Percentiles rank a stretch among this genome's conserved stretches.
These are phyloP conservation scores for Agrochola macilenta DNA, from an alignment of 2,888 invertebrate genomes.

Conservation along the genomic window DNA sequence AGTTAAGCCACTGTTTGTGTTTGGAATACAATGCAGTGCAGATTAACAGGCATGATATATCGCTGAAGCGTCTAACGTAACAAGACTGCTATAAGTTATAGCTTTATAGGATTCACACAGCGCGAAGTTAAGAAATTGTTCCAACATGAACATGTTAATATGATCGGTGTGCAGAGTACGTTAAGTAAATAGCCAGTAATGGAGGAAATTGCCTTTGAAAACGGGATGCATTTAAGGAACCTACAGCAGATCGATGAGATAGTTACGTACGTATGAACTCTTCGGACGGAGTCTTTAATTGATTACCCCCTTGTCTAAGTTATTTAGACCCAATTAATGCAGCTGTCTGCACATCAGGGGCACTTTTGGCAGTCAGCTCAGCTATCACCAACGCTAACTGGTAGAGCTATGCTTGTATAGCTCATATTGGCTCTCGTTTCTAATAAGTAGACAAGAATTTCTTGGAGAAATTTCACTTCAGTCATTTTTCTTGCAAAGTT, in stretches of 20 bases:
- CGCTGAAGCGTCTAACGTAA: slow-evolving; percentile 63
- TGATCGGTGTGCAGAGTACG: slow-evolving; percentile 39
- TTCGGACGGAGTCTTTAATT: neutral
- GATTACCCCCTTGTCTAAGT: neutral
- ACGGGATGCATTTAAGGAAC: neutral
- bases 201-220: neutral
- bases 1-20: slow-evolving; percentile 71
- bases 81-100: slow-evolving; percentile 62
- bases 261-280: neutral
- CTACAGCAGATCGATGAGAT: neutral
- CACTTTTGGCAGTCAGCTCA: too few relatives aligned
- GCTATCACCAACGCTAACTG: too few relatives aligned
- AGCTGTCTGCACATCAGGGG: neutral
- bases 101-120: slow-evolving; percentile 41
- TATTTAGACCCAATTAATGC: neutral
- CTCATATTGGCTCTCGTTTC: neutral
- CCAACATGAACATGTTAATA: slow-evolving; percentile 57
- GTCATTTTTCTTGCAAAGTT: neutral
- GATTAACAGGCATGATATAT: slow-evolving; percentile 75
- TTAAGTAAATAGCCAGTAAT: slow-evolving; percentile 19
- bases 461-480: neutral
- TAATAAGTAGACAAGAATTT: neutral
- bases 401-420: too few relatives aligned
- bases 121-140: slow-evolving; percentile 56
- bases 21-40: slow-evolving; percentile 69